A percentile compares a stretch with the other conserved stretches of the same genome.
phyloP scores from a whole-genome alignment of 2,888 invertebrate genomes.

The Agonopterix arenella region DNA sequence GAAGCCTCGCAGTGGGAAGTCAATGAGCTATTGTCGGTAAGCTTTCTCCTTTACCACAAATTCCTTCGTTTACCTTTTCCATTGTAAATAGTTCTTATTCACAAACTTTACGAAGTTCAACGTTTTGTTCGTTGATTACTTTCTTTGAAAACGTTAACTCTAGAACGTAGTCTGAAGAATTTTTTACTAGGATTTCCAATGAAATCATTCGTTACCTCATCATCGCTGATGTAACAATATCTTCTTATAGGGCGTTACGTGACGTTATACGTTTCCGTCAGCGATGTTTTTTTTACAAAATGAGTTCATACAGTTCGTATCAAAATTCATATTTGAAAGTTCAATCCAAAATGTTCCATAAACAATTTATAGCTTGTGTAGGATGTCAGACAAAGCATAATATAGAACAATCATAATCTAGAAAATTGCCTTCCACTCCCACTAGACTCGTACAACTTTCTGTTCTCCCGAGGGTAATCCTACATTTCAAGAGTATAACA shows the following conservation, averaged over 20 bases:
- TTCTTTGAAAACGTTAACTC: neutral
- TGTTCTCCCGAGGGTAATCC: conserved; percentile 5
- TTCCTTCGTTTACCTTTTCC: conserved; percentile 2
- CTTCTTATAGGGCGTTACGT: no score
- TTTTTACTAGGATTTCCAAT: no score
- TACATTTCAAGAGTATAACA: conserved; percentile 8
- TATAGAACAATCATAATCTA: neutral
- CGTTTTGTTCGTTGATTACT: neutral
- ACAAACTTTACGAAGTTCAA: neutral
- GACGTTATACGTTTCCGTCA: no score
- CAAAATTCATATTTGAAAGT: no score
- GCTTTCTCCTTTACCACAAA: conserved; percentile 16
- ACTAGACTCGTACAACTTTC: neutral
- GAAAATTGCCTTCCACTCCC: conserved; percentile 2
- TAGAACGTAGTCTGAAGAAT: neutral
- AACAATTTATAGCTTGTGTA: no score
- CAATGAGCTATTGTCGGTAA: conserved; percentile 10
- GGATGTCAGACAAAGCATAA: no score
- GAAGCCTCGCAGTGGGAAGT: conserved; percentile 1
- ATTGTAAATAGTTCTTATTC: conserved; percentile 1
- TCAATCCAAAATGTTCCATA: no score
- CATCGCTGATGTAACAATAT: no score
- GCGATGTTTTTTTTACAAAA: no score
- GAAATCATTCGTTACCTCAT: no score
- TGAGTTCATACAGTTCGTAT: no score